Percentiles rank a stretch among this genome's conserved stretches.
phyloP scores from a whole-genome alignment of 2,888 invertebrate genomes.

The Caenorhabditis imperialis region DNA sequence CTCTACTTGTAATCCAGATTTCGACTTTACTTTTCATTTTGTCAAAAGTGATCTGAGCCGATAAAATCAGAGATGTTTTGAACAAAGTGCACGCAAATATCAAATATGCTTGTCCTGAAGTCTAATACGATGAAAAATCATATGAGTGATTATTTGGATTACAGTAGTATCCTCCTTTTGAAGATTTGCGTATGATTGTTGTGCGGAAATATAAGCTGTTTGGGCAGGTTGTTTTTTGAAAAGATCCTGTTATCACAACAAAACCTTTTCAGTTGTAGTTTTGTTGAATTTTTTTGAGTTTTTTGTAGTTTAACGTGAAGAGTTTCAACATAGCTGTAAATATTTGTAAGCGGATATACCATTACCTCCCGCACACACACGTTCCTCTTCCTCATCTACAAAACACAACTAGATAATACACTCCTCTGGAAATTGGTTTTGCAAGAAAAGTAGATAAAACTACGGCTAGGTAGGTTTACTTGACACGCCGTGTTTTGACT shows the following conservation, averaged over 20 bases:
- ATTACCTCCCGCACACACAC: constrained; percentile 1
- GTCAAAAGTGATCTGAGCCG: constrained; percentile 20
- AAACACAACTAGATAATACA: not conserved
- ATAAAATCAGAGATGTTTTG: constrained; percentile 11
- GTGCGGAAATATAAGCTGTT: constrained; percentile 23
- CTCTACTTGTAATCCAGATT: constrained; percentile 3
- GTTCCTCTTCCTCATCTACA: constrained; percentile 4
- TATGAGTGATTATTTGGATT: constrained; percentile 26
- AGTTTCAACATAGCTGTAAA: too few relatives aligned
- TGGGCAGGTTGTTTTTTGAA: too few relatives aligned
- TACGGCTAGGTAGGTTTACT: not conserved
- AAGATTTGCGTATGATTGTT: constrained; percentile 11
- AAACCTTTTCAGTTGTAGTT: too few relatives aligned
- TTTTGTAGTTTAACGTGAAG: too few relatives aligned
- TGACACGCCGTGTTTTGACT: too few relatives aligned
- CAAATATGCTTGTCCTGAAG: constrained; percentile 3
- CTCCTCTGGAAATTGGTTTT: not conserved
- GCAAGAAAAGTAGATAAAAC: constrained; percentile 1
- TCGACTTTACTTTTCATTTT: constrained; percentile 4
- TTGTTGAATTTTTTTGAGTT: too few relatives aligned
- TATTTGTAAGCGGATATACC: too few relatives aligned
- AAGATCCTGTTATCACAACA: constrained; percentile 22
- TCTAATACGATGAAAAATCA: constrained; percentile 2
- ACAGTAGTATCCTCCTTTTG: constrained; percentile 17
- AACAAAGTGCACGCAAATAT: constrained; percentile 9